Percentiles rank a stretch among this genome's conserved stretches.
Evolutionary conservation across 2,113 vertebrate genomes (phyloP).

Genomic region (Coturnix japonica): DNA sequence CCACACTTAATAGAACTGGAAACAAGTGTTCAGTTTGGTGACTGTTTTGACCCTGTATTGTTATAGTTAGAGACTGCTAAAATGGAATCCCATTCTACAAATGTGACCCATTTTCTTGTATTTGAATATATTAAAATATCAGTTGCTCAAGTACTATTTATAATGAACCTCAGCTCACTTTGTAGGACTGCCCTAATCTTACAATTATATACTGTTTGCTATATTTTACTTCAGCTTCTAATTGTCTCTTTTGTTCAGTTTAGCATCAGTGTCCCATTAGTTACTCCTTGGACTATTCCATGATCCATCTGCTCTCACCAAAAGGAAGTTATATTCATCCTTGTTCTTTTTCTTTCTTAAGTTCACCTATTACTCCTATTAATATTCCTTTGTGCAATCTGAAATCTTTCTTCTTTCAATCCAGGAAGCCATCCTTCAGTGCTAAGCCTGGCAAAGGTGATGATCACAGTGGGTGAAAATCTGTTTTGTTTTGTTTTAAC

Average conservation of each 20-base stretch:
- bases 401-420: slow-evolving; percentile 49
- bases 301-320: slow-evolving; percentile 32
- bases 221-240: slow-evolving; percentile 36
- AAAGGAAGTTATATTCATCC: slow-evolving; percentile 28
- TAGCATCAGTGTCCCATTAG: background rate
- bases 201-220: slow-evolving; percentile 17
- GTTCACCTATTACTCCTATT: slow-evolving; percentile 31
- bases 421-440: slow-evolving; percentile 5
- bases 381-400: slow-evolving; percentile 41
- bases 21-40: background rate
- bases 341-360: slow-evolving; percentile 3
- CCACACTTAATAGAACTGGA: background rate
- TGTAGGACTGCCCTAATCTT: background rate
- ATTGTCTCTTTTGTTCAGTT: slow-evolving; percentile 35
- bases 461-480: slow-evolving; percentile 20
- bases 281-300: background rate
- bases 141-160: background rate
- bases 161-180: background rate
- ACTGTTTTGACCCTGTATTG: background rate
- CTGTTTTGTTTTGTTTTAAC: slow-evolving; percentile 38
- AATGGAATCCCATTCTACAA: background rate
- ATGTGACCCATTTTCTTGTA: background rate
- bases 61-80: background rate
- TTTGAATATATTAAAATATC: background rate
- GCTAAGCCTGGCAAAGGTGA: slow-evolving; percentile 6